Evolutionary conservation across 2,113 vertebrate species (phyloP).

Genomic region (Pelecanoides urinatrix): DNA sequence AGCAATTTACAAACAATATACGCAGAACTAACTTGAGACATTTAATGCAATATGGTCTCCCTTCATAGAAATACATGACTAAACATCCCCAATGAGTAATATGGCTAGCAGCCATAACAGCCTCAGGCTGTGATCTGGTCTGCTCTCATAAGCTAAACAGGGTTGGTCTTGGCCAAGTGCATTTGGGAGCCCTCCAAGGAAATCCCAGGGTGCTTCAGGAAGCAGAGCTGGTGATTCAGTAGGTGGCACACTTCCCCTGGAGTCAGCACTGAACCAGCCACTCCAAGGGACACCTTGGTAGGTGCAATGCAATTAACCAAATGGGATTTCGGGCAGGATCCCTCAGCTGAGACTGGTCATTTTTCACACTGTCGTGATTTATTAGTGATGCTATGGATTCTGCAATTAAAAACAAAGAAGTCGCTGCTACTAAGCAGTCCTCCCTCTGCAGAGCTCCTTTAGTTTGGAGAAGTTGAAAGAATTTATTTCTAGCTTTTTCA

Average conservation of each 20-base stretch:
- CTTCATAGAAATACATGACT: conserved; percentile 70
- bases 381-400: neutral
- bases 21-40: conserved; percentile 45
- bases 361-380: conserved; percentile 30
- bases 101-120: conserved; percentile 66
- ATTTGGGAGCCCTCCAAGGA: conserved; percentile 62
- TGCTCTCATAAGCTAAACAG: conserved; percentile 60
- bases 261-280: conserved; percentile 20
- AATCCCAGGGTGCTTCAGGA: conserved; percentile 65
- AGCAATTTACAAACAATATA: conserved; percentile 44
- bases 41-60: conserved; percentile 65
- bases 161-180: conserved; percentile 31
- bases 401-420: conserved; percentile 2
- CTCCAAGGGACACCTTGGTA: neutral
- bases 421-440: neutral
- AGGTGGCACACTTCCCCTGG: conserved; percentile 56
- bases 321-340: conserved; percentile 8
- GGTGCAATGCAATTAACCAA: conserved; percentile 25
- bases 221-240: conserved; percentile 63
- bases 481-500: neutral
- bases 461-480: neutral
- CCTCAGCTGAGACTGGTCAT: neutral
- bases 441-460: neutral
- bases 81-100: conserved; percentile 76
- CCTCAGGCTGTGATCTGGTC: conserved; percentile 61